Evolutionary conservation across 2,797 vertebrate genomes (phyloP).

Genomic region (Morelia viridis): DNA sequence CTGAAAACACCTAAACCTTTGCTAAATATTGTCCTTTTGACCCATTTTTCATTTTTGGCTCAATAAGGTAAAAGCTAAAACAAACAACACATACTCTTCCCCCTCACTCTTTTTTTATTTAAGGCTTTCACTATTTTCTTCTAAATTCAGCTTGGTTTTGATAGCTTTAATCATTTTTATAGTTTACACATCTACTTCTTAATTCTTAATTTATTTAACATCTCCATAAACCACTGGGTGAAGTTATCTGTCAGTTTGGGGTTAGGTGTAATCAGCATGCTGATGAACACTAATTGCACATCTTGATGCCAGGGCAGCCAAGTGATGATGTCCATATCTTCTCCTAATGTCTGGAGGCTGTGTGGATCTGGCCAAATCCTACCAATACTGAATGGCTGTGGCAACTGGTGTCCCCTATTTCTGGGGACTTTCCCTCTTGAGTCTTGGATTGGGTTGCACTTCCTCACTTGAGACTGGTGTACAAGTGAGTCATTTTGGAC

Average conservation of each 20-base stretch:
- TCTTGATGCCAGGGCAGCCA: too few species aligned
- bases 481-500: neutral
- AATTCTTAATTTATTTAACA: neutral
- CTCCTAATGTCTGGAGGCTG: too few species aligned
- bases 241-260: neutral
- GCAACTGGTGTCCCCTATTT: neutral
- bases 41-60: neutral
- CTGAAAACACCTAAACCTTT: neutral
- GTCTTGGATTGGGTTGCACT: neutral
- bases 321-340: too few species aligned
- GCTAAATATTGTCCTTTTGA: neutral
- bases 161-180: neutral
- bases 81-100: neutral
- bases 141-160: neutral
- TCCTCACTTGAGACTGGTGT: neutral
- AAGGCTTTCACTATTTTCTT: neutral
- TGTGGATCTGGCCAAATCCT: neutral
- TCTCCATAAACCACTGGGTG: neutral
- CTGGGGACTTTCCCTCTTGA: neutral
- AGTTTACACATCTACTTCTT: neutral
- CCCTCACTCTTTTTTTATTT: neutral
- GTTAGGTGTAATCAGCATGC: neutral
- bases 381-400: neutral
- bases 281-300: too few species aligned
- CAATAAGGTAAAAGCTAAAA: neutral